Evolutionary conservation across 2,113 vertebrate species (phyloP).

Genomic region (Phalacrocorax carbo): DNA sequence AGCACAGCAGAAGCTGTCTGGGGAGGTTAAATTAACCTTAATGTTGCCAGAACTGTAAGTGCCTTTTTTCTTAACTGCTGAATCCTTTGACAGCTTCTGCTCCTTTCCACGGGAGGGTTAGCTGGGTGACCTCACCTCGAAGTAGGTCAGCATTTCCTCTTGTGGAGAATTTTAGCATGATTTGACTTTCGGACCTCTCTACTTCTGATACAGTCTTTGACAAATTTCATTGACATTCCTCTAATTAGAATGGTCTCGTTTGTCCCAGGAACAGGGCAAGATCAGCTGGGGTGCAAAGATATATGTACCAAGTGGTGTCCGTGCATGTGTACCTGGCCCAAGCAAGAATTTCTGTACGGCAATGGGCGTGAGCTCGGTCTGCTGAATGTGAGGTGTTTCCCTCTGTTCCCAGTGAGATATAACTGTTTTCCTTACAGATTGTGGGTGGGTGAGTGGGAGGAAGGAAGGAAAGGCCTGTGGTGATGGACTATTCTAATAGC

Average conservation of each 20-base stretch:
- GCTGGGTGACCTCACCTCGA: background rate
- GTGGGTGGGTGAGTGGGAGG: background rate
- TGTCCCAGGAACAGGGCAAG: background rate
- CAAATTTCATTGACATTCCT: background rate
- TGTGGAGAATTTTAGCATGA: background rate
- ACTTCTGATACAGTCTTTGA: background rate
- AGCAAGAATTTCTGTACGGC: background rate
- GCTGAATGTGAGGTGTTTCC: background rate
- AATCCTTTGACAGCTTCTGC: background rate
- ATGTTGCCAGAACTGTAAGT: background rate
- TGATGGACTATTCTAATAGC: background rate
- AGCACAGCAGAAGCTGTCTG: background rate
- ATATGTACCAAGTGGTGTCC: background rate
- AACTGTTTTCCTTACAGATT: background rate
- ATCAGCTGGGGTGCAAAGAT: background rate
- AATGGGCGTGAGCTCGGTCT: fast-evolving
- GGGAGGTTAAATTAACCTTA: background rate
- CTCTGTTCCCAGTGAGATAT: background rate
- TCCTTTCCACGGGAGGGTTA: background rate
- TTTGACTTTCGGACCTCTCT: background rate
- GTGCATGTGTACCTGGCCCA: fast-evolving
- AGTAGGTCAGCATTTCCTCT: background rate
- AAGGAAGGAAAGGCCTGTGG: background rate
- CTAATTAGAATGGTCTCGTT: background rate
- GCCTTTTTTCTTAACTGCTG: background rate